These are phyloP conservation scores for Drosophila nigricruria DNA, from an alignment of 2,888 invertebrate genomes.

Conservation along the genomic window DNA sequence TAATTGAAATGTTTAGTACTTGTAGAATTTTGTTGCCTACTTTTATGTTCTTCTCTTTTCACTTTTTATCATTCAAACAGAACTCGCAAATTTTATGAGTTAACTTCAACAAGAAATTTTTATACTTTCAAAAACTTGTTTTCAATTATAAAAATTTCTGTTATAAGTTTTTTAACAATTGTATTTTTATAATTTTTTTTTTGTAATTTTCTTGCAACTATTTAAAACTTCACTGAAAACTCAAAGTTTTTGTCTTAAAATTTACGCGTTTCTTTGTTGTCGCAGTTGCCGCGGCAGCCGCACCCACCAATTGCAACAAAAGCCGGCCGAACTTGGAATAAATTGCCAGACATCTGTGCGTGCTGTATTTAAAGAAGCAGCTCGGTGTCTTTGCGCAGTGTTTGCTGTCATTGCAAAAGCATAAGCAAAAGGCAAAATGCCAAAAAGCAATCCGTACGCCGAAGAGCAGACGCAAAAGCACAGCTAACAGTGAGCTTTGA, in stretches of 20 bases:
- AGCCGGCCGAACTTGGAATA: slow-evolving; percentile 81
- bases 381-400: slow-evolving; percentile 49
- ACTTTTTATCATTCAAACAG: slow-evolving; percentile 4
- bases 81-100: slow-evolving; percentile 24
- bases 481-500: slow-evolving; percentile 59
- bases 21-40: slow-evolving; percentile 19
- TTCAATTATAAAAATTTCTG: not conserved
- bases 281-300: slow-evolving; percentile 35
- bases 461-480: slow-evolving; percentile 46
- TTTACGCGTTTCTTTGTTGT: slow-evolving; percentile 45
- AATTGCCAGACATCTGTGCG: slow-evolving; percentile 71
- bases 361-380: slow-evolving; percentile 72
- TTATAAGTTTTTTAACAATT: not conserved
- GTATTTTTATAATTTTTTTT: not conserved
- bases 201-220: not conserved
- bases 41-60: not conserved
- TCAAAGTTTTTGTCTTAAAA: not conserved
- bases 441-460: slow-evolving; percentile 21
- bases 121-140: not conserved
- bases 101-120: not conserved
- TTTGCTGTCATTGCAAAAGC: slow-evolving; percentile 65
- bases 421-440: slow-evolving; percentile 32
- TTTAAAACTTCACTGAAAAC: slow-evolving; percentile 1
- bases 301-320: slow-evolving; percentile 69
- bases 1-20: slow-evolving; percentile 56